Conservation (phyloP, 2,113 vertebrate genomes). For the Lichenostomus cassidix region DNA sequence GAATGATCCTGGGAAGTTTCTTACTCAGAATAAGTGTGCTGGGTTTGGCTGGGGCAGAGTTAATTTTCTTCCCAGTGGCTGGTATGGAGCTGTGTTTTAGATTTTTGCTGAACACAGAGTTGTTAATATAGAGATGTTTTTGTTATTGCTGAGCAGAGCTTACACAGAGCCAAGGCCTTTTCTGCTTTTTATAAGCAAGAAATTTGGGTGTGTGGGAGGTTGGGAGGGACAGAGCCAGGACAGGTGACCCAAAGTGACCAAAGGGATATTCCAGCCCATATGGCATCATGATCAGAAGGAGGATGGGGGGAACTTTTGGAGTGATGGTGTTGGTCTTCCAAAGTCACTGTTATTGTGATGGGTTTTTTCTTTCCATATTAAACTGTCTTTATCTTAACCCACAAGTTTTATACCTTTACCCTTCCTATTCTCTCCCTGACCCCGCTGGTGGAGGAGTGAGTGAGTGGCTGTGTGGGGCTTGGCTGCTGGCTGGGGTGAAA, state of each 20-base stretch:
- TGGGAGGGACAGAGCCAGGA: not conserved
- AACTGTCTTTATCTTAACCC: not conserved
- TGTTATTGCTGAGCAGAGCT: not conserved
- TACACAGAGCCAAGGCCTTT: not conserved
- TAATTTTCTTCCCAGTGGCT: not conserved
- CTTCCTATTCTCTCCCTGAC: not conserved
- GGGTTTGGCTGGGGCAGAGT: not conserved
- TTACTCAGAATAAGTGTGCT: not conserved
- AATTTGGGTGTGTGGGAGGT: accelerated
- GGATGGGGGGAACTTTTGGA: accelerated
- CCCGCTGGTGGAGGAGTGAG: accelerated
- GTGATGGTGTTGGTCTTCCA: not conserved
- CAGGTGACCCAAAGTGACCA: not conserved
- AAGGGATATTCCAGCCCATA: not conserved
- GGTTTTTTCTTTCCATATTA: not conserved
- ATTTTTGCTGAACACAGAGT: not conserved
- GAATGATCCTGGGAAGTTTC: not conserved
- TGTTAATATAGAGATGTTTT: not conserved
- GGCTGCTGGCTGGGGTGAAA: not conserved
- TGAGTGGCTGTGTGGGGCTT: not conserved
- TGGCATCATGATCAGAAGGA: not conserved
- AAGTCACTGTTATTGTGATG: not conserved
- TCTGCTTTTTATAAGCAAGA: not conserved
- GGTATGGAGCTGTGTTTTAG: not conserved
- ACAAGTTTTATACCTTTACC: not conserved